These are phyloP conservation scores for Deilephila porcellus DNA, from an alignment of 2,888 invertebrate species.

Conservation along the genomic window DNA sequence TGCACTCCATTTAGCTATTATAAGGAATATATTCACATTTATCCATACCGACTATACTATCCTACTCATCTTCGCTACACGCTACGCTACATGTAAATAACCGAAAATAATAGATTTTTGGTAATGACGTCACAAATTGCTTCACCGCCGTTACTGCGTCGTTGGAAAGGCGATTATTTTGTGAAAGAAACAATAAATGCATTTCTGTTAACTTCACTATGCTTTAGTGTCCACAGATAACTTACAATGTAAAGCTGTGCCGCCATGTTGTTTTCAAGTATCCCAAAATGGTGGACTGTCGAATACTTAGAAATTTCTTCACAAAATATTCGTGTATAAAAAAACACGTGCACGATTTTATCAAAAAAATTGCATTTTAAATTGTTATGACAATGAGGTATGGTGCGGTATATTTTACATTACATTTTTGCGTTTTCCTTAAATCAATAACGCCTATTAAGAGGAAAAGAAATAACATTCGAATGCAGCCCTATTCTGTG, in stretches of 20 bases:
- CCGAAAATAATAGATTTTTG: slow-evolving; percentile 55
- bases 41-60: slow-evolving; percentile 53
- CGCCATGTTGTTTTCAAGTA: slow-evolving; percentile 28
- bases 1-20: slow-evolving; percentile 3
- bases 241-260: slow-evolving; percentile 17
- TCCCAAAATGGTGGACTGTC: slow-evolving; percentile 19
- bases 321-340: slow-evolving; percentile 35
- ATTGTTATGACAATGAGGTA: slow-evolving; percentile 66
- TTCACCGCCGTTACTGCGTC: slow-evolving; percentile 32
- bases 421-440: slow-evolving; percentile 23
- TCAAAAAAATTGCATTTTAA: slow-evolving; percentile 24
- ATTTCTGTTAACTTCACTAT: slow-evolving; percentile 2
- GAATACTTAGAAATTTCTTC: slow-evolving; percentile 30
- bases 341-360: slow-evolving; percentile 24
- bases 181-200: slow-evolving; percentile 23
- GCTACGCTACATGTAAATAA: slow-evolving; percentile 54
- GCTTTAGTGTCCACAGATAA: slow-evolving; percentile 2
- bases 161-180: slow-evolving; percentile 20
- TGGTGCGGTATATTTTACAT: slow-evolving; percentile 57
- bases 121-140: slow-evolving; percentile 47
- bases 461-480: not conserved
- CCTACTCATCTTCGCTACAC: slow-evolving; percentile 54
- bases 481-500: slow-evolving; percentile 18
- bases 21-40: slow-evolving; percentile 48
- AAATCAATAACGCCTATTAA: slow-evolving; percentile 6